Evolutionary conservation across 2,888 invertebrate species (phyloP), one percentile per base, ranked within the genome.

Genomic region (Mesochorus sp.): DNA sequence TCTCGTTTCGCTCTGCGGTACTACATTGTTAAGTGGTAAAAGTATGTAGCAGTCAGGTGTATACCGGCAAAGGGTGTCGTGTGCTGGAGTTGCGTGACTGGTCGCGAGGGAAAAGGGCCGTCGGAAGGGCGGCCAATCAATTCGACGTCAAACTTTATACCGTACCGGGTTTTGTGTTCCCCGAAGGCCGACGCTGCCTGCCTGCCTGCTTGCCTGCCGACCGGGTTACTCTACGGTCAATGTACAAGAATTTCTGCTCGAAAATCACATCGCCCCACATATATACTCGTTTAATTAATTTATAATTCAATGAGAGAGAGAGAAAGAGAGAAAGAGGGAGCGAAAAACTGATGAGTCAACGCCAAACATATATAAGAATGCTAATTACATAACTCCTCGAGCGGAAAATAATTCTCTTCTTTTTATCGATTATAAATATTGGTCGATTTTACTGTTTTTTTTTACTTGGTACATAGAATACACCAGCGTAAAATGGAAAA

Each of bases 121-220:
- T 28, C 28, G 6, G 31, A 37, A n/a, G 51, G 31, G 59, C 57
- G 37, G 49, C 78, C 88, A 85, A 88, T 88, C 88, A 88, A 88
- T 88, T 88, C 82, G 72, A 84, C 87, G 87, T 88, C 88, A 88
- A 88, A 88, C 84, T 88, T 74, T 85, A 77, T 71, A 42, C 78
- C 12, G 14, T 2, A 8, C 21, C 47, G 47, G 12, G 19, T 21
- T 37, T 37, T n/a, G 55, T 55, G 10, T n/a, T n/a, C 1, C 19
- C 24, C 12, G 31, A 53, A 12, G 31, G 6, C 47, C 47, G 19
- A 6, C 21, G 19, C n/a, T n/a, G n/a, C n/a, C n/a, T n/a, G n/a
- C n/a, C n/a, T 5, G 19, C 12, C 3, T 10, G 47, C n/a, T 14
- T 31, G 8, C 28, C 14, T 17, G 17, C 14, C 5, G 12, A 17